Conservation (phyloP, 2,888 invertebrate genomes). For the Coelogynopora nodosa region DNA sequence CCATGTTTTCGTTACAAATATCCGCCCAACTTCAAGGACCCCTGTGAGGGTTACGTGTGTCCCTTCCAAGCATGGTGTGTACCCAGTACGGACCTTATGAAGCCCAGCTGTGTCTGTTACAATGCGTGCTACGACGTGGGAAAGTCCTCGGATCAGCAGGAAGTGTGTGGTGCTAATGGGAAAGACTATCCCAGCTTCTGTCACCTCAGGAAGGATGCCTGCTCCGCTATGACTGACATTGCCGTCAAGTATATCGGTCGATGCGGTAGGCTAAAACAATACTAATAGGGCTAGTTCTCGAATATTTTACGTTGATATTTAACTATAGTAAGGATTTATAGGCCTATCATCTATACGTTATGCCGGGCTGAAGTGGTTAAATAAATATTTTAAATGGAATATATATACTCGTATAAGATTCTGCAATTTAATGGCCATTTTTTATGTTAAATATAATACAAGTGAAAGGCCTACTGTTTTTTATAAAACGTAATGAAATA, state of each 20-base stretch:
- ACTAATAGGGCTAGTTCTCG: too few species aligned
- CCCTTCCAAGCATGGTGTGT: constrained; percentile 71
- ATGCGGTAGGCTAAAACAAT: constrained; percentile 63
- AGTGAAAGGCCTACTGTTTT: too few species aligned
- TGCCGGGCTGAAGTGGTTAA: too few species aligned
- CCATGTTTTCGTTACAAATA: not conserved
- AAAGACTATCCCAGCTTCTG: constrained; percentile 62
- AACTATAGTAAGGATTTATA: too few species aligned
- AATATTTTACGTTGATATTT: too few species aligned
- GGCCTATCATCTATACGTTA: too few species aligned
- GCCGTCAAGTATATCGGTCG: constrained; percentile 62
- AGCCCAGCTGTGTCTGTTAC: constrained; percentile 75
- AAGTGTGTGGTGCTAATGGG: constrained; percentile 71
- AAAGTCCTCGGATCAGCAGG: constrained; percentile 74
- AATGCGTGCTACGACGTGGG: constrained; percentile 76
- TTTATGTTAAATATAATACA: too few species aligned
- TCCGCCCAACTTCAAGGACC: constrained; percentile 53
- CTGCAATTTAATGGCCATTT: too few species aligned
- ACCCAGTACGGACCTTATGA: constrained; percentile 68
- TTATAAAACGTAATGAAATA: too few species aligned
- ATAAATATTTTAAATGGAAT: too few species aligned
- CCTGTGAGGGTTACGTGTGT: constrained; percentile 71
- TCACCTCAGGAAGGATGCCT: constrained; percentile 60
- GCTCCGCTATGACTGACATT: constrained; percentile 60
- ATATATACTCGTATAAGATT: too few species aligned